phyloP scores from a whole-genome alignment of 2,797 vertebrate species.

The Kryptolebias ocellatus region DNA sequence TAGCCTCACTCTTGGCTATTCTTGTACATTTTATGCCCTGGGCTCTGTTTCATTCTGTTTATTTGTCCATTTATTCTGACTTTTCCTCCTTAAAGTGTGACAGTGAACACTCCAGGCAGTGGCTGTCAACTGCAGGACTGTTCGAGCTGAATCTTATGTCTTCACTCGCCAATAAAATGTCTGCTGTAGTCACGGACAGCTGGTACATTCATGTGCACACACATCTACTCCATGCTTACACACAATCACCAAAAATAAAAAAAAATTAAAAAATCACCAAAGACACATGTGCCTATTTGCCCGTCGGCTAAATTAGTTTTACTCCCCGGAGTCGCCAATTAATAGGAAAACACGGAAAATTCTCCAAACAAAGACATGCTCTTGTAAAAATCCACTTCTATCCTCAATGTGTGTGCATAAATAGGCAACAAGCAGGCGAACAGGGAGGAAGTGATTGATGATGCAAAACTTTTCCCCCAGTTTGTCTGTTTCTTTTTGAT shows the following conservation, averaged over 20 bases:
- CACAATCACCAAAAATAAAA: slow-evolving; percentile 5
- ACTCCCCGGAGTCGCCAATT: slow-evolving; percentile 60
- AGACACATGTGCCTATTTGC: slow-evolving; percentile 29
- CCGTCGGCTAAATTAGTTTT: slow-evolving; percentile 57
- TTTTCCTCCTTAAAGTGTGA: slow-evolving; percentile 40
- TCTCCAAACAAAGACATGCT: slow-evolving; percentile 32
- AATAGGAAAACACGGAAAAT: slow-evolving; percentile 54
- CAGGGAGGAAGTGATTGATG: slow-evolving; percentile 61
- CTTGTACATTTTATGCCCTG: slow-evolving; percentile 23
- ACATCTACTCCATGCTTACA: background rate
- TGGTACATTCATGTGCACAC: slow-evolving; percentile 17
- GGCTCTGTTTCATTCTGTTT: slow-evolving; percentile 40
- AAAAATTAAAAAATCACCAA: background rate
- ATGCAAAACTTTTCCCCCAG: slow-evolving; percentile 54
- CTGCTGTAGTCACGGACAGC: slow-evolving; percentile 36
- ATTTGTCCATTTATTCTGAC: slow-evolving; percentile 44
- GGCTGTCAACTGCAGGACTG: slow-evolving; percentile 35
- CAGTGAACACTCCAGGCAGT: slow-evolving; percentile 21
- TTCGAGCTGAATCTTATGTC: slow-evolving; percentile 26
- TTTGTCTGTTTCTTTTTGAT: slow-evolving; percentile 69
- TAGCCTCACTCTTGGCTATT: slow-evolving; percentile 23
- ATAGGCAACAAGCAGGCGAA: slow-evolving; percentile 44
- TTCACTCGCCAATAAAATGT: slow-evolving; percentile 28
- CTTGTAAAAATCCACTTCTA: slow-evolving; percentile 40
- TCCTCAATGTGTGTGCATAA: slow-evolving; percentile 39